Evolutionary conservation across 2,797 vertebrate genomes (phyloP), one percentile per base, ranked within the genome.

Genomic region (Pseudochaenichthys georgianus): DNA sequence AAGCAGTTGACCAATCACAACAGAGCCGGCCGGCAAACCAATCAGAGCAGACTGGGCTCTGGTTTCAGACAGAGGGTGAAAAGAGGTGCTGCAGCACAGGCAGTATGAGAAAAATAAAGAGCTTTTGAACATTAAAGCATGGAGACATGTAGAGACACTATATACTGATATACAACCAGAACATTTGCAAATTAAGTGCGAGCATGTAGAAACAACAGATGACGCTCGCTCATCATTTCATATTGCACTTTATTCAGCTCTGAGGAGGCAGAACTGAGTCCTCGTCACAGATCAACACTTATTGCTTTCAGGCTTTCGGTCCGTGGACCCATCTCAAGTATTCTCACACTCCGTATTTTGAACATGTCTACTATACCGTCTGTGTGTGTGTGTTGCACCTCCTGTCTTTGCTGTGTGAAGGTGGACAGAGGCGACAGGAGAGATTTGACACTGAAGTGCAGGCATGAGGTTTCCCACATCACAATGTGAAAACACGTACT

Each of bases 191-290:
- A 38, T 7, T 1, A 38, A 38, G 34, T 6, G 34, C 1, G 8
- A 38, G 9, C n/a, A 17, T 50, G 23, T 3, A 65, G 9, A 84
- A 13, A 76, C 13, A 50, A 62, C 47, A 80, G 51, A 57, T 1
- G 21, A 81, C 78, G 34, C 73, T 0, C 0, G 21, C 42, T 69
- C 50, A 9, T 75, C 69, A 47, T 87, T 88, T 83, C 84, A 93
- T 96, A 95, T 95, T 95, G 94, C 95, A 96, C 94, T 95, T 96
- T 95, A 95, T 94, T 95, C 78, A 85, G 84, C 84, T 92, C 81
- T 65, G 82, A 71, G 43, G 70, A 50, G 64, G 61, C 85, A 72
- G 80, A 81, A 59, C 84, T 70, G 68, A 51, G 16, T 80, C 62
- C 48, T 38, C 13, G 46, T 89, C 86, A 81, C 86, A 88, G 80